These are phyloP conservation scores for Cynopterus brachyotis DNA, from an alignment of 2,113 vertebrate species.

Conservation along the genomic window DNA sequence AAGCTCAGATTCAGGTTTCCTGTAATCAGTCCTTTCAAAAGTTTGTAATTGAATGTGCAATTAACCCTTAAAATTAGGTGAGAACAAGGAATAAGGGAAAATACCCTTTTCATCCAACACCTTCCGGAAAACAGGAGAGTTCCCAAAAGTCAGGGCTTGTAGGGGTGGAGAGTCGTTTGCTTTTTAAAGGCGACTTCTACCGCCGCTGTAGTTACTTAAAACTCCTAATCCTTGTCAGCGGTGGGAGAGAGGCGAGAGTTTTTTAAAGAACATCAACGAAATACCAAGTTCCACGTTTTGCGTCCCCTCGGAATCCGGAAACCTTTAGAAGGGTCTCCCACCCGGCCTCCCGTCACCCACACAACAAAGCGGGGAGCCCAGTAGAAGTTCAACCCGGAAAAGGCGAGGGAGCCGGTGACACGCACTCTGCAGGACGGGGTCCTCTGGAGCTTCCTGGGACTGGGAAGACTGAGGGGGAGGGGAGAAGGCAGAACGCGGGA, in stretches of 20 bases:
- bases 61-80: slow-evolving; percentile 72
- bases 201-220: slow-evolving; percentile 43
- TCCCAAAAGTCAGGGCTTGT: slow-evolving; percentile 54
- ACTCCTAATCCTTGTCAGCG: slow-evolving; percentile 13
- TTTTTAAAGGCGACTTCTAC: slow-evolving; percentile 59
- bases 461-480: neutral
- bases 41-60: slow-evolving; percentile 74
- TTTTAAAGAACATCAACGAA: slow-evolving; percentile 59
- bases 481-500: neutral
- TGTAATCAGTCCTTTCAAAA: slow-evolving; percentile 75
- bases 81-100: slow-evolving; percentile 20
- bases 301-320: neutral
- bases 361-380: slow-evolving; percentile 64
- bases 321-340: neutral
- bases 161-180: neutral
- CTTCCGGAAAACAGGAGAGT: slow-evolving; percentile 50
- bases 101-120: slow-evolving; percentile 14
- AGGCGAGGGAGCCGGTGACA: slow-evolving; percentile 41
- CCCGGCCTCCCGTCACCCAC: slow-evolving; percentile 18
- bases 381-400: slow-evolving; percentile 66
- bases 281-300: slow-evolving; percentile 38
- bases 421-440: slow-evolving; percentile 36
- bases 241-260: neutral
- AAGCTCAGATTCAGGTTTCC: slow-evolving; percentile 75
- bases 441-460: slow-evolving; percentile 16